Base-by-base conservation (phyloP, 2,888 invertebrate genomes). In the Caenorhabditis afra region DNA sequence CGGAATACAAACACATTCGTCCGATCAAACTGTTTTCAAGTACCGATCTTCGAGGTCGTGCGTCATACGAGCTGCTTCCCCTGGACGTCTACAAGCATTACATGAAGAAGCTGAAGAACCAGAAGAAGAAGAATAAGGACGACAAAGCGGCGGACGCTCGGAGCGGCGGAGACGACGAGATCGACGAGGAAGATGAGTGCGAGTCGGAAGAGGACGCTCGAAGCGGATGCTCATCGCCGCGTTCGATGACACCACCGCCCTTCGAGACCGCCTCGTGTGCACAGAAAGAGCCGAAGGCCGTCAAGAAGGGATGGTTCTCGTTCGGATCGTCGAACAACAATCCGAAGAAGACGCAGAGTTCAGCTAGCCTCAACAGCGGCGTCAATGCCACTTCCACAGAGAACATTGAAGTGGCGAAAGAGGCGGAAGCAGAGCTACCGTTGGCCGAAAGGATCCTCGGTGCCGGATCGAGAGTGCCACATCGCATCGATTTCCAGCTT, bases 1-100 rank as follows among this genome's bases (percentile, higher is more conserved):
- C 84, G 1, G 88, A 88, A 59, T 87, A 89, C 70, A 81, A 81
- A 37, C 78, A 90, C 71, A 87, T 89, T 58, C 81, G 89, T 14
- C 89, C 89, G 10, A 66, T 89, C 29, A 89, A 88, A 57, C 58
- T 89, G 22, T 86, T 85, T 55, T 68, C 83, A 20, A 75, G 50
- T 39, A 79, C 71, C 12, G 80, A 83, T 58, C 39, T 71, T 41
- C 61, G 61, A 50, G 83, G 68, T 0, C 65, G 80, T 12, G 75
- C 71, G n/a, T 64, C 75, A 11, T 89, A 89, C 74, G 86, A 83
- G 14, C 71, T 82, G 14, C 55, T 88, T 20, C 81, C 82, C 3
- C 80, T 84, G 41, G 89, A 89, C 49, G 85, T 87, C 11, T 87
- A 87, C 70, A 88, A 87, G 71, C 83, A 83, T 49, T 89, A 88